Evolutionary conservation across 2,113 vertebrate genomes (phyloP), one percentile per base, ranked within the genome.

Genomic region (Lepus timidus): DNA sequence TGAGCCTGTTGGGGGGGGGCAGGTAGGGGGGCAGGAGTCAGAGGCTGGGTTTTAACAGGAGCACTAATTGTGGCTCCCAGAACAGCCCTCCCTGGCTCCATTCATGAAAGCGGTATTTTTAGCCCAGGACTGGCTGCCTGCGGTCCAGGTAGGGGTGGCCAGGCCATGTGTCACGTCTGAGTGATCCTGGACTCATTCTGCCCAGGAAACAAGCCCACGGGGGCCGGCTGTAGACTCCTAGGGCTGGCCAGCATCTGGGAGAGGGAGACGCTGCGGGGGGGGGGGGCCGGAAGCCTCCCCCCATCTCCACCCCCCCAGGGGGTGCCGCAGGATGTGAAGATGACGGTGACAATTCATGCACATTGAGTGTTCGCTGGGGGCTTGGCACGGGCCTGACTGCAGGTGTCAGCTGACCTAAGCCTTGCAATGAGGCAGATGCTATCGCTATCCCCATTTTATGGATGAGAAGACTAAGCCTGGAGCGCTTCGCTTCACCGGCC

Each of bases 101-200:
- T 96, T 96, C 95, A 97, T 88, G 74, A 94, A 87, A 87, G 39
- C 8, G 29, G 11, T 96, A 95, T 96, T 97, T 97, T 97, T 97
- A 97, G 95, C 85, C 49, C 64, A 7, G 65, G 52, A 61, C 64
- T 17, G 61, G 82, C 92, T 6, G 74, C 96, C 71, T 93, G 92
- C 0, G n/a, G 95, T 95, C 92, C 39, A 27, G 1, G 27, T 11
- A 52, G 85, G 96, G 85, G 86, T 75, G 68, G 88, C 82, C 64
- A 74, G 90, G 85, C 94, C 89, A 39, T 97, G 94, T 95, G 96
- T 96, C 97, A 96, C 4, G 70, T 95, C 97, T 97, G 92, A 96
- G 90, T 89, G 95, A 95, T 86, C 87, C 9, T 9, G 71, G 65
- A 91, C 94, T 96, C 81, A 79, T 62, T 85, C 81, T 93, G 83